Conservation (phyloP, 2,797 vertebrate genomes). For the Gymnocypris eckloni region DNA sequence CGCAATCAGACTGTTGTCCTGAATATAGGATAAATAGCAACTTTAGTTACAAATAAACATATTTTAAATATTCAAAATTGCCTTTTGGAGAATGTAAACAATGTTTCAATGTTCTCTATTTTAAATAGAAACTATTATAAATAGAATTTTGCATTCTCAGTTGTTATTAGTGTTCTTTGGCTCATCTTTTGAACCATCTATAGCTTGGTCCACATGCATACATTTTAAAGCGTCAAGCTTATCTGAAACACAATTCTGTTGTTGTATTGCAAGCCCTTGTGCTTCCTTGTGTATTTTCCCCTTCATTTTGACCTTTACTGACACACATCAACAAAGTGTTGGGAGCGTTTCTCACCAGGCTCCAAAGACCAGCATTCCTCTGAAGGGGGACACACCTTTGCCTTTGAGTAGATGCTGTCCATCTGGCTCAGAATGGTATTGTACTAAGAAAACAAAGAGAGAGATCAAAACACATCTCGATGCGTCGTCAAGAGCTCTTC, state of each 20-base stretch:
- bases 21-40: background rate
- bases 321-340: constrained; percentile 18
- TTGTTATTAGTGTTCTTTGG: background rate
- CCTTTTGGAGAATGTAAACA: background rate
- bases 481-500: background rate
- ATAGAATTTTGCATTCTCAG: background rate
- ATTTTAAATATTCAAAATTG: background rate
- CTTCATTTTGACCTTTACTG: constrained; percentile 13
- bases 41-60: background rate
- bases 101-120: too few species aligned
- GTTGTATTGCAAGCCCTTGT: background rate
- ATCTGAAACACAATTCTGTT: background rate
- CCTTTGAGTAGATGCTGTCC: constrained; percentile 90
- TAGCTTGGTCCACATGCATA: background rate
- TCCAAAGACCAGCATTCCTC: constrained; percentile 90
- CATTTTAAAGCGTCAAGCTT: background rate
- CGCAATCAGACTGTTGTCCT: background rate
- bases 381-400: constrained; percentile 84
- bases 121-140: background rate
- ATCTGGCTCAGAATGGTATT: constrained; percentile 90
- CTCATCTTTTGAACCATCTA: background rate
- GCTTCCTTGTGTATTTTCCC: background rate
- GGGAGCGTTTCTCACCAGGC: constrained; percentile 75
- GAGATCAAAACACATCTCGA: constrained; percentile 2
- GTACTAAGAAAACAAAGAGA: constrained; percentile 77